phyloP scores from a whole-genome alignment of 2,888 invertebrate species.

The Cephus pygmeus region DNA sequence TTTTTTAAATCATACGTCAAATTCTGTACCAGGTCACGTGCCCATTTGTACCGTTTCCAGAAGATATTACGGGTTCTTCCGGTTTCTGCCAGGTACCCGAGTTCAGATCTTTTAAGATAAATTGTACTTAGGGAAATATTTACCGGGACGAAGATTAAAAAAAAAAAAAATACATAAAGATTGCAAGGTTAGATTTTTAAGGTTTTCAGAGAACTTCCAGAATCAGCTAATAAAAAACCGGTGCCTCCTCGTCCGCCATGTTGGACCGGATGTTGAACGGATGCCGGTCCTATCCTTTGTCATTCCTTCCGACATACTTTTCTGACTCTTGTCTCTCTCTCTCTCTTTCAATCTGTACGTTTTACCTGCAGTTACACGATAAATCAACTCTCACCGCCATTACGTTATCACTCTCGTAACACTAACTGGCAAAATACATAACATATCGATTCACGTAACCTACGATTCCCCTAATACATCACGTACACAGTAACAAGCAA shows the following conservation, averaged over 20 bases:
- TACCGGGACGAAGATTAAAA: neutral
- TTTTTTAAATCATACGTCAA: neutral
- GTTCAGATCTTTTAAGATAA: neutral
- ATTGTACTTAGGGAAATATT: neutral
- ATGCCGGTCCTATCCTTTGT: neutral
- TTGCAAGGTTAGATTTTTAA: neutral
- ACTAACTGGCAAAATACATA: neutral
- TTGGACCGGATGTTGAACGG: neutral
- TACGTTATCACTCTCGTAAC: neutral
- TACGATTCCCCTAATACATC: neutral
- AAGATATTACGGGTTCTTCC: neutral
- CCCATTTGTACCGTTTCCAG: neutral
- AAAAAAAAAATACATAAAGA: neutral
- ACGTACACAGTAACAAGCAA: neutral
- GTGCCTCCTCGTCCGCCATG: neutral
- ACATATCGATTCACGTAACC: neutral
- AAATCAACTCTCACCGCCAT: neutral
- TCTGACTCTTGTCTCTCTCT: neutral
- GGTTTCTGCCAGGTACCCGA: neutral
- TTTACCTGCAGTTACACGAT: neutral
- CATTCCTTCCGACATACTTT: neutral
- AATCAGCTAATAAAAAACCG: neutral
- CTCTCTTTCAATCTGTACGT: neutral
- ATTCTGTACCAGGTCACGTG: neutral
- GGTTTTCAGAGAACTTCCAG: neutral